Evolutionary conservation across 2,888 invertebrate genomes (phyloP).

Genomic region (Apoda limacodes): DNA sequence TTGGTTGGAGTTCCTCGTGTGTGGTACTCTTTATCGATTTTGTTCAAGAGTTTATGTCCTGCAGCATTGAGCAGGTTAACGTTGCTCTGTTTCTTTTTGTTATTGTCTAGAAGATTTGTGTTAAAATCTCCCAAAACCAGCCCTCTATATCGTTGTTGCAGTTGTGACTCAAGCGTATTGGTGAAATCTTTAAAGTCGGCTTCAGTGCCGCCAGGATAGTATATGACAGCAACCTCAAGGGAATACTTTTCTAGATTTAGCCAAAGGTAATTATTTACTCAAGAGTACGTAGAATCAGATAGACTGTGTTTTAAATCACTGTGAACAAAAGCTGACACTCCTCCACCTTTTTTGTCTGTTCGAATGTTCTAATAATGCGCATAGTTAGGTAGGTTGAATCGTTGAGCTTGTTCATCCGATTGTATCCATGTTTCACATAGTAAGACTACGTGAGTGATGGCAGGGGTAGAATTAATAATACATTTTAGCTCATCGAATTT

Average conservation of each 20-base stretch:
- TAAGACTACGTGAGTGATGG: conserved; percentile 5
- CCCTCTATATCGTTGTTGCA: neutral
- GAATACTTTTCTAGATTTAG: conserved; percentile 8
- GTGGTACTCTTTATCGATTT: no score
- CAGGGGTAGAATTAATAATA: conserved; percentile 3
- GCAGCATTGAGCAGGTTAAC: no score
- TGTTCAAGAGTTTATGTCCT: no score
- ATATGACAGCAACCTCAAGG: conserved; percentile 11
- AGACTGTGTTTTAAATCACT: conserved; percentile 12
- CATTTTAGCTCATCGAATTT: conserved; percentile 8
- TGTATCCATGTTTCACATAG: conserved; percentile 7
- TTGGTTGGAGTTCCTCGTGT: no score
- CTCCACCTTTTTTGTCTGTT: conserved; percentile 6
- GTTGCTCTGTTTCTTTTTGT: no score
- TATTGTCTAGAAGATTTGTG: neutral
- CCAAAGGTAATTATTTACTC: conserved; percentile 15
- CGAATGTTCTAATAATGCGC: conserved; percentile 13
- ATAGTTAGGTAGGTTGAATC: conserved; percentile 7
- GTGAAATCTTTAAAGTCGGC: conserved; percentile 3
- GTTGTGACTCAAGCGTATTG: neutral
- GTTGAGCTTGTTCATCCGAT: conserved; percentile 3
- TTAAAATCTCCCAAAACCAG: conserved; percentile 1
- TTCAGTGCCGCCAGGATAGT: conserved; percentile 14
- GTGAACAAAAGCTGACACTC: conserved; percentile 13
- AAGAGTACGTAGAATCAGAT: conserved; percentile 3